phyloP scores from a whole-genome alignment of 92 coral and sea anemone genomes.

The Zoanthus sociatus region DNA sequence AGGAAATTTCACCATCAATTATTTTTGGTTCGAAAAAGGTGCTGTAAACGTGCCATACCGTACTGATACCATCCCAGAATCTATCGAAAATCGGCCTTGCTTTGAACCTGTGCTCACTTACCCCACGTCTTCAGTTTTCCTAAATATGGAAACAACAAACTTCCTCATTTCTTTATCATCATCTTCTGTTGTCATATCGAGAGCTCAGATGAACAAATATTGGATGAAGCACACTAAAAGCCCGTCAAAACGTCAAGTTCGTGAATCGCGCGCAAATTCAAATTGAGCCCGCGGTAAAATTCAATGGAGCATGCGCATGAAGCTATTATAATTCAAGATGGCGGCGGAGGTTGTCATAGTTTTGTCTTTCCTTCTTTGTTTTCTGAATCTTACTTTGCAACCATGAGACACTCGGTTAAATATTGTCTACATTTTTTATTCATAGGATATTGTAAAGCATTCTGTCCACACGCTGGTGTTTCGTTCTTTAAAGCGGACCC shows the following conservation, averaged over 20 bases:
- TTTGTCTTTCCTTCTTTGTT: background rate
- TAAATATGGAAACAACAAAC: conserved; percentile 74
- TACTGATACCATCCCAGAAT: too few relatives aligned
- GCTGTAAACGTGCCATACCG: too few relatives aligned
- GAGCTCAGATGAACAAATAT: background rate
- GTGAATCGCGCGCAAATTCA: conserved; percentile 48
- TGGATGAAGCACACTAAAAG: too few relatives aligned
- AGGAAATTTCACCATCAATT: too few relatives aligned
- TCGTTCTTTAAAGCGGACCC: conserved; percentile 98
- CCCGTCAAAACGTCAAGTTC: too few relatives aligned
- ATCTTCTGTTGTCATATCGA: conserved; percentile 50
- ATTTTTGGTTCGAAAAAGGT: too few relatives aligned
- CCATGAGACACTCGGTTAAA: background rate
- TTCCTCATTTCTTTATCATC: conserved; percentile 55
- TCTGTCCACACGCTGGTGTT: conserved; percentile 99
- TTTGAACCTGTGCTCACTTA: conserved; percentile 34
- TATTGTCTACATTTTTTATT: conserved; percentile 12
- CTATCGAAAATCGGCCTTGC: too few relatives aligned
- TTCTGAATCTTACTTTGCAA: too few relatives aligned
- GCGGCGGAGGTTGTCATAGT: conserved; percentile 81
- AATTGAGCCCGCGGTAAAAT: conserved; percentile 36
- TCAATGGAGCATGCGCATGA: conserved; percentile 50
- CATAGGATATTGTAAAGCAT: conserved; percentile 96
- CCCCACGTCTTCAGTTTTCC: conserved; percentile 79
- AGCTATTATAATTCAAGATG: conserved; percentile 64